phyloP scores from a whole-genome alignment of 2,113 vertebrate species.

The Syngnathus scovelli region DNA sequence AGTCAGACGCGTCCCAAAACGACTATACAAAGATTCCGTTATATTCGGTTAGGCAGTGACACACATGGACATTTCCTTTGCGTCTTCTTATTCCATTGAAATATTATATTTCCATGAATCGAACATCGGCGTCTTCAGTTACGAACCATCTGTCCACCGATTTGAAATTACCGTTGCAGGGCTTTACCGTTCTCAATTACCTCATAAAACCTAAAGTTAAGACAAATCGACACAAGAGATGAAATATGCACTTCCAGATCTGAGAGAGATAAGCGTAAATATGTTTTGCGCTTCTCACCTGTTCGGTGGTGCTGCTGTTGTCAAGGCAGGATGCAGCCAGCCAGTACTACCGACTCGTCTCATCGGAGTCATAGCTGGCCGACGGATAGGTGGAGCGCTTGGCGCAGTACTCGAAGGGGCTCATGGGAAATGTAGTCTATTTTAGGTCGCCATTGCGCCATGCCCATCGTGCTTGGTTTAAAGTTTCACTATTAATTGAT shows the following conservation, averaged over 20 bases:
- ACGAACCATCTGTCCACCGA: neutral
- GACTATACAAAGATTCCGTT: neutral
- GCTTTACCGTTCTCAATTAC: neutral
- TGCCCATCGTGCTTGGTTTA: too few species aligned
- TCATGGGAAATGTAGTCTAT: conserved; percentile 61
- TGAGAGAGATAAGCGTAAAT: neutral
- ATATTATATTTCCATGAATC: neutral
- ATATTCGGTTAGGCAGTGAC: neutral
- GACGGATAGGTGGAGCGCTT: conserved; percentile 63
- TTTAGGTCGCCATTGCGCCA: neutral
- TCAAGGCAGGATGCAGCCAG: conserved; percentile 37
- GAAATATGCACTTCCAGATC: neutral
- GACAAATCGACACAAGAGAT: neutral
- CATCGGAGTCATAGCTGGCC: conserved; percentile 22
- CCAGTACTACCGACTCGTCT: conserved; percentile 25
- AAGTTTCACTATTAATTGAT: neutral
- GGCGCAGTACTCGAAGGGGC: conserved; percentile 48
- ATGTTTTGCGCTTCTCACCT: conserved; percentile 57
- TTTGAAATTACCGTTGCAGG: neutral
- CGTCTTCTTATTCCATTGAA: neutral
- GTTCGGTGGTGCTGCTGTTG: conserved; percentile 35
- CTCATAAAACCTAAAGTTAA: conserved; percentile 14
- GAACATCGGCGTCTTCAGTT: neutral
- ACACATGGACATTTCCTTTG: neutral
- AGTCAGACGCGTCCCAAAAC: neutral